These are phyloP conservation scores for Spilarctia lutea DNA, from an alignment of 2,888 invertebrate species.

Conservation along the genomic window DNA sequence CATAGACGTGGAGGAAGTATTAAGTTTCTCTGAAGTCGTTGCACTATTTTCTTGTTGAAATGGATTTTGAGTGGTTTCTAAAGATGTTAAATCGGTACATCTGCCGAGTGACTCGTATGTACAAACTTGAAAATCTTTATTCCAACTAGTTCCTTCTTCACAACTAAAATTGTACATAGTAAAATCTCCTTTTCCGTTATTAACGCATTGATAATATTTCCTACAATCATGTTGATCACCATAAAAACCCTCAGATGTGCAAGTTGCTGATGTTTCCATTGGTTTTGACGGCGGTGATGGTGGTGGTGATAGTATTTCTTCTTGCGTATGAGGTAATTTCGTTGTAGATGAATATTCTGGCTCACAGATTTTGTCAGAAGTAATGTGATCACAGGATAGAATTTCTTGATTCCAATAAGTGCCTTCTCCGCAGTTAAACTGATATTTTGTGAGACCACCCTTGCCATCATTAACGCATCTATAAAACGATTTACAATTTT, in stretches of 20 bases:
- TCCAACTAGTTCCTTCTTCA: conserved; percentile 90
- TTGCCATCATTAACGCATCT: conserved; percentile 89
- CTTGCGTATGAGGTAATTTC: conserved; percentile 30
- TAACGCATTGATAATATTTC: conserved; percentile 91
- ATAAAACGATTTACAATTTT: conserved; percentile 91
- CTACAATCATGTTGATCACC: conserved; percentile 89
- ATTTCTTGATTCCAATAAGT: conserved; percentile 92
- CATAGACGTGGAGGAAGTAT: conserved; percentile 37
- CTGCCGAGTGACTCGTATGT: conserved; percentile 74
- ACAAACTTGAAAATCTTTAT: conserved; percentile 85
- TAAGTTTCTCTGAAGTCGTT: conserved; percentile 36
- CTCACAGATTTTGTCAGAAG: conserved; percentile 35
- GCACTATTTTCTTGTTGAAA: conserved; percentile 17
- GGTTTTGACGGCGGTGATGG: conserved; percentile 41
- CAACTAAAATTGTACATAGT: conserved; percentile 90
- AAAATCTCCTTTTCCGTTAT: conserved; percentile 85
- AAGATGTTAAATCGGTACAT: conserved; percentile 34
- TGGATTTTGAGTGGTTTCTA: conserved; percentile 23
- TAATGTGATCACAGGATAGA: conserved; percentile 89
- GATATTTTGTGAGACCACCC: conserved; percentile 88
- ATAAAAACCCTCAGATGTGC: conserved; percentile 89
- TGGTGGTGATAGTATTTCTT: conserved; percentile 43
- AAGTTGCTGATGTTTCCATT: conserved; percentile 56
- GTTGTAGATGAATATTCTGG: conserved; percentile 39
- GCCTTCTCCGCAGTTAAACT: conserved; percentile 91